Evolutionary conservation across 2,113 vertebrate species (phyloP), one percentile per base, ranked within the genome.

Genomic region (Paramisgurnus dabryanus): DNA sequence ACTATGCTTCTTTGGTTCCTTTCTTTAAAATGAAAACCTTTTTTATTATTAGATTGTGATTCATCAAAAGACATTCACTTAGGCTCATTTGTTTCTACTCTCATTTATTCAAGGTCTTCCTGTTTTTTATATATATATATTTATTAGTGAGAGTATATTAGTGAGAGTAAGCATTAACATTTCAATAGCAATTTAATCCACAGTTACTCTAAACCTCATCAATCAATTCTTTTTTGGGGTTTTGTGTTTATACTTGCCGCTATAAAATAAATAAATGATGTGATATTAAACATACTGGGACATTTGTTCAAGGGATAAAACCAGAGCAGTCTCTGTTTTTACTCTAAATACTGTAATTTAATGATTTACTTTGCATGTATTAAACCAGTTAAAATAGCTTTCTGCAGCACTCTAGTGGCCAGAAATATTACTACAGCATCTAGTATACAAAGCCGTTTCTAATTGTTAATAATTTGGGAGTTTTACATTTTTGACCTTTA

Each of bases 401-500:
- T 79, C 84, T 94, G 90, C 92, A 91, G 93, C 93, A 88, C 92
- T 95, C 94, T 95, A 93, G 93, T 95, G 95, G 93, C 76, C 83
- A 55, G 85, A 91, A 65, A 65, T 83, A 53, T 69, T 85, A 91
- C 88, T 91, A 88, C 94, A 94, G 58, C 47, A 78, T 41, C 76
- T 45, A 47, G 17, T 50, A 18, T n/a, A 68, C 18, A 6, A 58
- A 2, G 17, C 6, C n/a, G 17, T 58, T 58, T n/a, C n/a, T 58
- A 8, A 58, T 58, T 58, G 7, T 58, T 18, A 18, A 18, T 18
- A 7, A 58, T 53, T 53, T 18, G 55, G 7, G n/a, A 55, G 15
- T 5, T 17, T 7, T 1, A 12, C 55, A 6, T 57, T n/a, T 57
- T 57, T 57, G 7, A 17, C 49, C 55, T n/a, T n/a, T 58, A 18